phyloP scores from a whole-genome alignment of 2,888 invertebrate species.

The Dusona sp. region DNA sequence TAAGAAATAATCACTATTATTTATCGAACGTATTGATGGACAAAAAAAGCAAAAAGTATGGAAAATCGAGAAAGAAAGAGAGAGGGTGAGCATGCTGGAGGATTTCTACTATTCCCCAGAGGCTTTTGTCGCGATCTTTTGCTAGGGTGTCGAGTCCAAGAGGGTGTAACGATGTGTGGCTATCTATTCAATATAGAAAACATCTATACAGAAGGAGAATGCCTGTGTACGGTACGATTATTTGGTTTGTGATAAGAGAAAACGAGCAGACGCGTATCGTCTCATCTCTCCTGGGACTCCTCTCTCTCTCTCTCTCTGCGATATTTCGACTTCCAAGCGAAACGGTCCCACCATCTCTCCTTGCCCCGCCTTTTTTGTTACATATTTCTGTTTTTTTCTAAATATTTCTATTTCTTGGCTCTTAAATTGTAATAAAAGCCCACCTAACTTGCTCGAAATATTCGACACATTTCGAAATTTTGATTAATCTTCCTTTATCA shows the following conservation, averaged over 20 bases:
- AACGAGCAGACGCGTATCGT: conserved; percentile 75
- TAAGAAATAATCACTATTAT: neutral
- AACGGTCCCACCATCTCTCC: neutral
- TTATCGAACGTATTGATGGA: neutral
- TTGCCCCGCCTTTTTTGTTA: neutral
- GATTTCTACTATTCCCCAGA: conserved; percentile 81
- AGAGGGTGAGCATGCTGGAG: conserved; percentile 52
- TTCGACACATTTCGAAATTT: neutral
- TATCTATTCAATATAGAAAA: conserved; percentile 82
- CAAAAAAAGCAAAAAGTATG: neutral
- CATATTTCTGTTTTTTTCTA: too few relatives aligned
- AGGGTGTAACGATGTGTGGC: conserved; percentile 78
- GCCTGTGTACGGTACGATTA: conserved; percentile 79
- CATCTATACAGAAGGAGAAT: conserved; percentile 29
- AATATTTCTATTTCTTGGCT: too few relatives aligned
- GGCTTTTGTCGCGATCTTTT: conserved; percentile 70
- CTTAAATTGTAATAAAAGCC: neutral
- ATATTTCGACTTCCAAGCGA: neutral
- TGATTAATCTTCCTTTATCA: too few relatives aligned
- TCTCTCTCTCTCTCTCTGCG: conserved; percentile 71
- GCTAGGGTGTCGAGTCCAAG: conserved; percentile 77
- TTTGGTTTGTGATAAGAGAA: conserved; percentile 83
- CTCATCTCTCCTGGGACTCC: conserved; percentile 76
- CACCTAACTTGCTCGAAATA: neutral
- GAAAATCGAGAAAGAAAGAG: conserved; percentile 12